Conservation (phyloP, 2,888 invertebrate species). For the Drosophila kokeensis region DNA sequence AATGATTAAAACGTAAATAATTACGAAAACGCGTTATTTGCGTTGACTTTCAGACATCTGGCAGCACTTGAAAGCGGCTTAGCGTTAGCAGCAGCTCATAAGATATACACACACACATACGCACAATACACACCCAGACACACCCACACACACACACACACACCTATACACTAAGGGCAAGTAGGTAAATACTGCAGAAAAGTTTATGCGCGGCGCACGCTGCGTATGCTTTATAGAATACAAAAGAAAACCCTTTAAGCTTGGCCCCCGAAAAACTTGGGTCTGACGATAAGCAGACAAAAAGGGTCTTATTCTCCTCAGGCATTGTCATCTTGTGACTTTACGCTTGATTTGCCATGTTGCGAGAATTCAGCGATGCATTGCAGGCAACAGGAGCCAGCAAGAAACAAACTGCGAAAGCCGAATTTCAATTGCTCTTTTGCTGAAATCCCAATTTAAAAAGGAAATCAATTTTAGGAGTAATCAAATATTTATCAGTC, state of each 20-base stretch:
- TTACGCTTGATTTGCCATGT: constrained; percentile 70
- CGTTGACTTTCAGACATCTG: constrained; percentile 33
- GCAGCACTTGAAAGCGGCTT: constrained; percentile 11
- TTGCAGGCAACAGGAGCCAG: constrained; percentile 24
- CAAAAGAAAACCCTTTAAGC: constrained; percentile 34
- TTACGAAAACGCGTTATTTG: constrained; percentile 59
- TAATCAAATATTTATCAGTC: neutral
- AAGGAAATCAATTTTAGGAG: neutral
- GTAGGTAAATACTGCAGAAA: constrained; percentile 54
- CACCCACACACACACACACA: constrained; percentile 20
- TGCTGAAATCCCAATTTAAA: neutral
- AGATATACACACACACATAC: neutral
- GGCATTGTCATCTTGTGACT: constrained; percentile 61
- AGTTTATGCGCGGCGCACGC: constrained; percentile 36
- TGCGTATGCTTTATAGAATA: constrained; percentile 44
- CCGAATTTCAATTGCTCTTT: neutral
- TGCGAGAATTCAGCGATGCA: constrained; percentile 63
- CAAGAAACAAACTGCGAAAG: rapidly evolving
- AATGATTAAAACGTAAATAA: constrained; percentile 72
- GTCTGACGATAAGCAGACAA: constrained; percentile 36
- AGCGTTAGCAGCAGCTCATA: constrained; percentile 4
- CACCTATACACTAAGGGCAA: constrained; percentile 33
- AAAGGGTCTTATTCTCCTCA: constrained; percentile 22
- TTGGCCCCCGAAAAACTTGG: constrained; percentile 5
- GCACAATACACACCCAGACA: neutral